Evolutionary conservation across 2,888 invertebrate genomes (phyloP), one percentile per base, ranked within the genome.

Genomic region (Spilosoma lubricipeda): DNA sequence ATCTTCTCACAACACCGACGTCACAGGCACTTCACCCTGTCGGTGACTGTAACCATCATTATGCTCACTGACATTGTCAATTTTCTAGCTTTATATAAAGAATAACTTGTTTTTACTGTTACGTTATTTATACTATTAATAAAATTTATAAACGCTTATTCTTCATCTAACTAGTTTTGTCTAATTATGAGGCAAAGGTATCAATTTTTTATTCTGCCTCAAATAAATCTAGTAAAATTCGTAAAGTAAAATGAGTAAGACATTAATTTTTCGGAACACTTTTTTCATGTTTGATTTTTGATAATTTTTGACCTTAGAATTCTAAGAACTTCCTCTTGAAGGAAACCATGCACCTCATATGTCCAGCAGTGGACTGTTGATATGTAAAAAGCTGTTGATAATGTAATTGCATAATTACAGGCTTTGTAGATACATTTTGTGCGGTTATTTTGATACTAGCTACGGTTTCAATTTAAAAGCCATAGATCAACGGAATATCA

Each of bases 41-140:
- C 59, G 70, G 68, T 83, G 72, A 79, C 68, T 73, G 72, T 67
- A 33, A 52, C 67, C 23, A 36, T 70, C 59, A n/a, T 39, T 30
- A 63, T 52, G 48, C 68, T 52, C 36, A 33, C 33, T 52, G 33
- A 69, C 15, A 36, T 56, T 69, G 36, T 33, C 68, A 33, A 8
- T 36, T 15, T 59, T 27, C 33, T 15, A 5, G 2, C 36, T 64
- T 36, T 0, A 36, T 0, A 3, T 20, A 33, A 30, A 64, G 15
- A 7, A 27, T 8, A 8, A 33, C 30, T 30, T 20, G 8, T 23
- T 65, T 33, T n/a, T 27, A 11, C 15, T 59, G 3, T 59, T 59
- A 27, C 11, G 27, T 27, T 59, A 4, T 13, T 27, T 3, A 13
- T 4, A n/a, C 27, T 59, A 27, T 59, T 59, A n/a, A 56, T 56